Evolutionary conservation across 2,113 vertebrate genomes (phyloP), one percentile per base, ranked within the genome.

Genomic region (Rhabdornis inornatus): DNA sequence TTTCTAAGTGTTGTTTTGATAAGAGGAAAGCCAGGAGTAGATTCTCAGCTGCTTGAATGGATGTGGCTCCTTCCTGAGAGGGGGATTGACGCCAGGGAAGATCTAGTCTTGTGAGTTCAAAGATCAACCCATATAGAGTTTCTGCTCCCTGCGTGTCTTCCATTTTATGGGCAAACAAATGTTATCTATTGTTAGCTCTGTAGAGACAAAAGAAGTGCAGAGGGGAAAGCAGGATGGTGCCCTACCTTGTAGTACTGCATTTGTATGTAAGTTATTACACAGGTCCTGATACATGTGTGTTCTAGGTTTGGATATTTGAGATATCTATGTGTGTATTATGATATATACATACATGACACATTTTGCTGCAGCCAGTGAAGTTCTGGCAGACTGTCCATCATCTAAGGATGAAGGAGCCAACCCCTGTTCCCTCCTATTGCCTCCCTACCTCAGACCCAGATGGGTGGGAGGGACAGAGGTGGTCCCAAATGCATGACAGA

Each of bases 111-210:
- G 80, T 42, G 40, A 53, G 69, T 90, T 94, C 85, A 95, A 60
- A 94, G 85, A 86, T 87, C 92, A 86, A 61, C 47, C 42, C 64
- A 59, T 93, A 80, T 70, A 94, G 66, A 83, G 39, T 93, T 93
- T 86, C 94, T 94, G 52, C 33, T 75, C 83, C 49, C 68, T 87
- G 39, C 28, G 0, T 53, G 69, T 87, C 72, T 94, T 76, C 79
- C 60, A 81, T 66, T 74, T 95, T 78, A 87, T n/a, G 52, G 44
- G 64, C 60, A 94, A 96, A 81, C 68, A 94, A 91, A 68, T 83
- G 87, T 78, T 86, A 69, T 78, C 95, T 93, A 68, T 90, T 95
- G 92, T 92, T 93, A 95, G 92, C 68, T 90, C 85, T 72, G 56
- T 8, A 69, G 59, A 77, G 71, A 50, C 85, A 56, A 71, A 90